Evolutionary conservation across 2,888 invertebrate genomes (phyloP), one percentile per base, ranked within the genome.

Genomic region (Stenolophus ochropezus): DNA sequence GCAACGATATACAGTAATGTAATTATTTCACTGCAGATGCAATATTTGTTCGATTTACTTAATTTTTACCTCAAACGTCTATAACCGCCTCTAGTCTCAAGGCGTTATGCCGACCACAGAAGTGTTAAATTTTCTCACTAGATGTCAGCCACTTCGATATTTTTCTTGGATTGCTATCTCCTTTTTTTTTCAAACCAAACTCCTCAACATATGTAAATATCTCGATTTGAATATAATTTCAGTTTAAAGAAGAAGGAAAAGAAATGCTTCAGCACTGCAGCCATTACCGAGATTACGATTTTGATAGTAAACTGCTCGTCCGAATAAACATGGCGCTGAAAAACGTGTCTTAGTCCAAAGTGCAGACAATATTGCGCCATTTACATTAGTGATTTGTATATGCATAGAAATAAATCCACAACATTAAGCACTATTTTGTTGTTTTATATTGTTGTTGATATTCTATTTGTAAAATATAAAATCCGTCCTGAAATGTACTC

Each of bases 231-330:
- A 8, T 18, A 42, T 42, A 3, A 42, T 42, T 90, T 78, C 87
- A 92, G 91, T 90, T 90, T 23, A 86, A 89, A 83, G 89, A 90
- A 51, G 92, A 93, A 86, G 93, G 92, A 21, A 91, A 89, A 86
- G 84, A 84, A 51, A 85, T 90, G 47, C 86, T 93, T 21, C 86
- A 89, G 42, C 89, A 90, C 84, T 47, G 47, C n/a, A 73, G 73
- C 74, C 90, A 90, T 73, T 93, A 92, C 86, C 92, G 90, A 85
- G 92, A 92, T 85, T 94, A 93, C 85, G 94, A 94, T 87, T 94
- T 94, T 87, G 93, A 94, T 86, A 92, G 91, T 86, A 90, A 93
- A 71, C 89, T 94, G 58, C 91, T 90, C 84, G 92, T 93, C 25
- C 89, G 93, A 83, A 91, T 94, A 69, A 92, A 93, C 86, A 90